Percentiles rank a stretch among this genome's conserved stretches.
Evolutionary conservation across 2,113 vertebrate species (phyloP).

Genomic region (Stigmatopora argus): DNA sequence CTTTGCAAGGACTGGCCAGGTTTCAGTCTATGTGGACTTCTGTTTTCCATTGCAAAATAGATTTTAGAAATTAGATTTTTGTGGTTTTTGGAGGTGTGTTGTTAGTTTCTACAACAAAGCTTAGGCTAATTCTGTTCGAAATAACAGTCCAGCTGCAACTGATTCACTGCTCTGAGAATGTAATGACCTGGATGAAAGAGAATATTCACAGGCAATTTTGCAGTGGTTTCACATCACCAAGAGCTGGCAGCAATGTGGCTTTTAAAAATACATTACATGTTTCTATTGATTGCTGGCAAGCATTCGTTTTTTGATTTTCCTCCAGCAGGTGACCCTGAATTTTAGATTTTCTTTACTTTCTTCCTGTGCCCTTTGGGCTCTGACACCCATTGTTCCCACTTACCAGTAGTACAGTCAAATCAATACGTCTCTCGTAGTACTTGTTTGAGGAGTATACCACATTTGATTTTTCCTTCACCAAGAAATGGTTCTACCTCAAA

Average conservation of each 20-base stretch:
- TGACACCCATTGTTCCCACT: conserved; percentile 36
- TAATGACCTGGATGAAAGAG: too few species aligned
- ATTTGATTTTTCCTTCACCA: conserved; percentile 51
- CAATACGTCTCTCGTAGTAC: conserved; percentile 54
- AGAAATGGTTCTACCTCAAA: conserved; percentile 44
- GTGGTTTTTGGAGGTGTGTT: too few species aligned
- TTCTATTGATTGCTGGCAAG: conserved; percentile 2
- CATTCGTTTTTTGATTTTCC: conserved; percentile 15
- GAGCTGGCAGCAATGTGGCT: conserved; percentile 1
- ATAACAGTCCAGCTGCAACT: too few species aligned
- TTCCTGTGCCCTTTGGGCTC: conserved; percentile 6
- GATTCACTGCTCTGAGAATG: too few species aligned
- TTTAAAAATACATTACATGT: conserved; percentile 9
- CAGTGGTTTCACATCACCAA: neutral
- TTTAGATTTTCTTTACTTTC: conserved; percentile 2
- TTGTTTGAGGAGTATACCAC: conserved; percentile 59
- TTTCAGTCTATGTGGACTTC: neutral
- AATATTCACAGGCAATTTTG: too few species aligned
- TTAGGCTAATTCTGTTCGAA: too few species aligned
- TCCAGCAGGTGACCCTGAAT: conserved; percentile 10
- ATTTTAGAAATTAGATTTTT: too few species aligned
- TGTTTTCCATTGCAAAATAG: too few species aligned
- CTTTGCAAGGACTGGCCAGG: neutral
- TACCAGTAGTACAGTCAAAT: conserved; percentile 44
- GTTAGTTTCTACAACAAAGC: too few species aligned